Percentiles rank a stretch among this genome's conserved stretches.
Conservation (phyloP, 1,140 invertebrate species). For the Dinothrombium tinctorium region DNA sequence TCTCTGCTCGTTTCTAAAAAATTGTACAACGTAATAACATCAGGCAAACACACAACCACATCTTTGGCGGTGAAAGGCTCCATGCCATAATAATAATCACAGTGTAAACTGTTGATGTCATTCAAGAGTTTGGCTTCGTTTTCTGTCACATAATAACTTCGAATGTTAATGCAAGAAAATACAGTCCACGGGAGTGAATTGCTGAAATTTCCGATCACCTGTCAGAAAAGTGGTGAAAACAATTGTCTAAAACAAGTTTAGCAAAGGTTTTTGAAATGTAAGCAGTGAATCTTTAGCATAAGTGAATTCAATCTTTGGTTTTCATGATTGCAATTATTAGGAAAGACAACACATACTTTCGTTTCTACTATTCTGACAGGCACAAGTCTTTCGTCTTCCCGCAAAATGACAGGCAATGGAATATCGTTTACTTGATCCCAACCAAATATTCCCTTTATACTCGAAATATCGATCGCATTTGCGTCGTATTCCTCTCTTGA, state of each 20-base stretch:
- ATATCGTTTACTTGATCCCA: conserved; percentile 62
- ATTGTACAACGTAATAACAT: conserved; percentile 69
- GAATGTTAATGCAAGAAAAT: conserved; percentile 49
- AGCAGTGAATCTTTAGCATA: not conserved
- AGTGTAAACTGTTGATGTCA: conserved; percentile 78
- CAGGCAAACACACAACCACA: conserved; percentile 55
- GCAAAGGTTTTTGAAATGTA: not conserved
- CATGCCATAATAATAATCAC: conserved; percentile 58
- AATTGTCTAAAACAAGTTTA: not conserved
- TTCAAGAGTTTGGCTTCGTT: conserved; percentile 66
- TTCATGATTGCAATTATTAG: conserved; percentile 20
- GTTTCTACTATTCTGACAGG: conserved; percentile 72
- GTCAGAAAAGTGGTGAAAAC: not conserved
- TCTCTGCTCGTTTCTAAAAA: conserved; percentile 51
- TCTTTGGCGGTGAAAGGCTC: conserved; percentile 72
- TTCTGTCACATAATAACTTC: conserved; percentile 77
- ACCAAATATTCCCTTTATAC: conserved; percentile 57
- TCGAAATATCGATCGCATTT: conserved; percentile 39
- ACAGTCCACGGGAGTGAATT: conserved; percentile 19
- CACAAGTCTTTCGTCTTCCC: conserved; percentile 58
- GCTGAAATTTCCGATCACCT: conserved; percentile 35
- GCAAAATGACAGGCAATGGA: conserved; percentile 63
- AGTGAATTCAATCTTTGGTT: conserved; percentile 12
- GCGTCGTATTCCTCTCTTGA: not conserved
- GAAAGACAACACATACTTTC: conserved; percentile 29